phyloP scores from a whole-genome alignment of 2,888 invertebrate genomes.

The Chelonus formosanus region DNA sequence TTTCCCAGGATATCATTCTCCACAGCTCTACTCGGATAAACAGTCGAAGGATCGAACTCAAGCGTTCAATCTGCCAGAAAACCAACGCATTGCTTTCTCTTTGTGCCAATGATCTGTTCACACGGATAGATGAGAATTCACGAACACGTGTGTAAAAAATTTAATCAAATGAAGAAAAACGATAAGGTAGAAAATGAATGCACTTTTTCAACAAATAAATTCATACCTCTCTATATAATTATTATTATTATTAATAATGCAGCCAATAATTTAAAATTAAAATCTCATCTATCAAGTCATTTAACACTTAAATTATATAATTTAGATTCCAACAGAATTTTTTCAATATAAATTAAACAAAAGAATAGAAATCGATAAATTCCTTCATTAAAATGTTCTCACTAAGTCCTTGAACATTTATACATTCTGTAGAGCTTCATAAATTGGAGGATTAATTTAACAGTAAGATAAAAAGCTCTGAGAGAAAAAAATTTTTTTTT shows the following conservation, averaged over 20 bases:
- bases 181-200: neutral
- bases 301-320: neutral
- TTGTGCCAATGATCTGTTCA: slow-evolving; percentile 12
- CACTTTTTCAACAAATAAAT: no score
- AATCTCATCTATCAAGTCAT: no score
- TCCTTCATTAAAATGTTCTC: slow-evolving; percentile 29
- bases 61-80: slow-evolving; percentile 36
- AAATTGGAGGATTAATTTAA: slow-evolving; percentile 17
- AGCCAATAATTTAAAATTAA: no score
- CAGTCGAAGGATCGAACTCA: slow-evolving; percentile 18
- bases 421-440: slow-evolving; percentile 17
- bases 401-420: slow-evolving; percentile 26
- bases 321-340: neutral
- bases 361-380: slow-evolving; percentile 26
- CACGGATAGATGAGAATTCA: neutral
- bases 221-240: no score
- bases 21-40: slow-evolving; percentile 28
- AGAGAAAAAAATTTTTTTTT: slow-evolving; percentile 7
- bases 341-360: slow-evolving; percentile 3
- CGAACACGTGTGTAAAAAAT: neutral
- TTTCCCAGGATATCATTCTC: slow-evolving; percentile 38
- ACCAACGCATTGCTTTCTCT: slow-evolving; percentile 19
- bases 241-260: no score
- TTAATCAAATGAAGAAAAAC: neutral
- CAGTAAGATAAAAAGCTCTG: slow-evolving; percentile 5